Evolutionary conservation across 2,797 vertebrate species (phyloP).

Genomic region (Enteromius thamalakanensis): DNA sequence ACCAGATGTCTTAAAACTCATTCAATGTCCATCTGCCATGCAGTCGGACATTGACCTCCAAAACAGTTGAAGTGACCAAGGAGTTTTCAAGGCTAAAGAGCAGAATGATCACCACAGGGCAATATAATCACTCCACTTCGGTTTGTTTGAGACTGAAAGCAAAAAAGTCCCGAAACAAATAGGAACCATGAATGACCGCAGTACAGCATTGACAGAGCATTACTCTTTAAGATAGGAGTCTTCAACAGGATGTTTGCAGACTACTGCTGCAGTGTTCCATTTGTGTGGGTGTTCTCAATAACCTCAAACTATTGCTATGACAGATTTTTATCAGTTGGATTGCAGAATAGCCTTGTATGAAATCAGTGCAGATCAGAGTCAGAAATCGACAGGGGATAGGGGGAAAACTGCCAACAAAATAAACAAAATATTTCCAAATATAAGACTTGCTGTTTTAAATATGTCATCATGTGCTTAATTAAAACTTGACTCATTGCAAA

Average conservation of each 20-base stretch:
- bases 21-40: not conserved
- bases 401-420: not conserved
- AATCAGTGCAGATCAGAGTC: not conserved
- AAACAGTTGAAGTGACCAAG: not conserved
- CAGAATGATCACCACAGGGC: conserved; percentile 12
- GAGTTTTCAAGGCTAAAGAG: not conserved
- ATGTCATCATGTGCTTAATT: no score
- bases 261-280: not conserved
- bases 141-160: not conserved
- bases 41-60: not conserved
- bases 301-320: not conserved
- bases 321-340: not conserved
- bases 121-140: conserved; percentile 1
- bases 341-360: not conserved
- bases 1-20: not conserved
- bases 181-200: not conserved
- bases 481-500: no score
- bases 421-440: not conserved
- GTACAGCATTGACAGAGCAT: not conserved
- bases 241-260: not conserved
- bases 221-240: not conserved
- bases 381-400: not conserved
- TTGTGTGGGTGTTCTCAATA: not conserved
- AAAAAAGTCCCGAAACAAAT: not conserved
- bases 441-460: not conserved